These are phyloP conservation scores for Ypsolopha sequella DNA, from an alignment of 2,888 invertebrate species.

Conservation along the genomic window DNA sequence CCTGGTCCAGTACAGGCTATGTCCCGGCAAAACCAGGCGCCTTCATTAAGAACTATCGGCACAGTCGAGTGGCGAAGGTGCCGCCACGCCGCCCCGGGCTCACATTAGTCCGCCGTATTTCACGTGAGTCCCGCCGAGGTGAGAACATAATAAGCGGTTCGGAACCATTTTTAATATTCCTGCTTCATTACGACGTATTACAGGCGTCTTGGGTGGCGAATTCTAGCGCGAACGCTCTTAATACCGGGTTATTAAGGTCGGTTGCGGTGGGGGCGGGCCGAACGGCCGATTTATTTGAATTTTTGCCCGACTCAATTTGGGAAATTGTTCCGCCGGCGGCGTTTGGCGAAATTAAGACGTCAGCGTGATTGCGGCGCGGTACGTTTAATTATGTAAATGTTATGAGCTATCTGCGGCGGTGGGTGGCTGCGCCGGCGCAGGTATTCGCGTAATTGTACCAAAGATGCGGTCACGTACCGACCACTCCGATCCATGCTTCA, in stretches of 20 bases:
- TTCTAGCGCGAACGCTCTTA: slow-evolving; percentile 68
- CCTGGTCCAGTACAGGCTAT: background rate
- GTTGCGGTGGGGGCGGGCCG: slow-evolving; percentile 44
- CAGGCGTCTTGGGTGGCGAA: slow-evolving; percentile 70
- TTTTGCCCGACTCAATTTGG: slow-evolving; percentile 69
- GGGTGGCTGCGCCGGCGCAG: slow-evolving; percentile 35
- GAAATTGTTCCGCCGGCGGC: slow-evolving; percentile 66
- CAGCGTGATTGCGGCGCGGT: slow-evolving; percentile 61
- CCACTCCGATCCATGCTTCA: slow-evolving; percentile 7
- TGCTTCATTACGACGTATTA: slow-evolving; percentile 69
- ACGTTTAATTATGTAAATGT: slow-evolving; percentile 70
- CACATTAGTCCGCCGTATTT: slow-evolving; percentile 64
- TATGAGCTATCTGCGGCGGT: slow-evolving; percentile 48
- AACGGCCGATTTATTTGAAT: slow-evolving; percentile 65
- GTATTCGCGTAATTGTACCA: slow-evolving; percentile 39
- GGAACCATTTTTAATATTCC: slow-evolving; percentile 68
- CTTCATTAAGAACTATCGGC: slow-evolving; percentile 41
- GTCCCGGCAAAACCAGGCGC: slow-evolving; percentile 30
- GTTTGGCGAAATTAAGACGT: slow-evolving; percentile 67
- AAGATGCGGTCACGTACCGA: slow-evolving; percentile 55
- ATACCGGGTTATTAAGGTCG: slow-evolving; percentile 60
- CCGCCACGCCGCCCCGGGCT: slow-evolving; percentile 29
- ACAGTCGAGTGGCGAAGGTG: slow-evolving; percentile 19
- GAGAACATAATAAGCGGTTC: slow-evolving; percentile 70
- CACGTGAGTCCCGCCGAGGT: slow-evolving; percentile 61